A percentile compares a stretch with the other conserved stretches of the same genome.
Conservation (phyloP, 2,888 invertebrate genomes). For the Caenorhabditis macrosperma region DNA sequence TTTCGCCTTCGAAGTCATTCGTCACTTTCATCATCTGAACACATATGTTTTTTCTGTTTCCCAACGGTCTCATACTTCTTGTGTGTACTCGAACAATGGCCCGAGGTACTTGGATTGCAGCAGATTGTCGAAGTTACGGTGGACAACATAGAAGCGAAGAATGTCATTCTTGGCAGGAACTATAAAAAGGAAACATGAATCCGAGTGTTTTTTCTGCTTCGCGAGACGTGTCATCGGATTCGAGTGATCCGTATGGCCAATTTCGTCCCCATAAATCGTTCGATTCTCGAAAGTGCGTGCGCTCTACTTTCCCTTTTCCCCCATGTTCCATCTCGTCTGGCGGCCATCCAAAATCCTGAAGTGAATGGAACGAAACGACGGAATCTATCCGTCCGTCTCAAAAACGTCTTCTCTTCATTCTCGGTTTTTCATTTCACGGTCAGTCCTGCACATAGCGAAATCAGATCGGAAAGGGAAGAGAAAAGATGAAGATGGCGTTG, state of each 20-base stretch:
- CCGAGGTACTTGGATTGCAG: constrained; percentile 74
- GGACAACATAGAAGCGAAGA: constrained; percentile 79
- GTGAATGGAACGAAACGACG: constrained; percentile 40
- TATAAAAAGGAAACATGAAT: constrained; percentile 46
- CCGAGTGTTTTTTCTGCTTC: neutral
- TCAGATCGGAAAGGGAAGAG: constrained; percentile 32
- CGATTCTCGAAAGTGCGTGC: constrained; percentile 29
- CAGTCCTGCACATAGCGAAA: constrained; percentile 53
- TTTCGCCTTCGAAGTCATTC: constrained; percentile 68
- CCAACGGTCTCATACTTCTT: constrained; percentile 65
- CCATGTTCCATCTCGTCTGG: constrained; percentile 27
- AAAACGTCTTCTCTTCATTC: constrained; percentile 25
- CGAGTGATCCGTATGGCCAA: neutral
- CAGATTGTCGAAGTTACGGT: constrained; percentile 76
- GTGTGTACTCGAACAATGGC: constrained; percentile 75
- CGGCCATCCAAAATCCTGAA: constrained; percentile 42
- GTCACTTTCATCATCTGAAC: constrained; percentile 69
- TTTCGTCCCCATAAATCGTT: constrained; percentile 14
- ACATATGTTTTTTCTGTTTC: neutral
- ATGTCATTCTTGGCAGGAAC: constrained; percentile 74
- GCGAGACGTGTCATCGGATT: neutral
- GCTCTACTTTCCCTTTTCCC: constrained; percentile 42
- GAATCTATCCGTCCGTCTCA: constrained; percentile 40
- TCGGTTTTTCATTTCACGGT: constrained; percentile 30
- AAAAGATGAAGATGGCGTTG: constrained; percentile 23